Evolutionary conservation across 2,113 vertebrate genomes (phyloP).

Genomic region (Sinocyclocheilus rhinocerous): DNA sequence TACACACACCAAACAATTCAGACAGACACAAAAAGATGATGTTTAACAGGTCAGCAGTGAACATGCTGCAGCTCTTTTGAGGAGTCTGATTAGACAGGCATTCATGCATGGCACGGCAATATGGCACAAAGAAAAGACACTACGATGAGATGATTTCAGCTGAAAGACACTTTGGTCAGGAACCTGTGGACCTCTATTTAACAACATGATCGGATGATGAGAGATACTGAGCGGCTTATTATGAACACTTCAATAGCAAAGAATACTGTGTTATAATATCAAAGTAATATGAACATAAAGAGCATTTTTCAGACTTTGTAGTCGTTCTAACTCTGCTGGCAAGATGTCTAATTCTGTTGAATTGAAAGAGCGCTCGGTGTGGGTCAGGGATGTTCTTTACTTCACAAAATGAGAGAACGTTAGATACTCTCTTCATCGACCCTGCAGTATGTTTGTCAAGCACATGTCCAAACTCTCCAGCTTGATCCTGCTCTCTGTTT

Average conservation of each 20-base stretch:
- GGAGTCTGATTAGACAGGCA: constrained; percentile 75
- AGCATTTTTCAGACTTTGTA: background rate
- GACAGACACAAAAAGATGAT: constrained; percentile 54
- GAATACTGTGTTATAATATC: background rate
- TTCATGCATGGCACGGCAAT: constrained; percentile 73
- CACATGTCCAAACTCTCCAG: background rate
- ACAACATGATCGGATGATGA: constrained; percentile 56
- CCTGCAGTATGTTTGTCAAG: background rate
- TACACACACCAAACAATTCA: constrained; percentile 50
- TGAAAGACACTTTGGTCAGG: background rate
- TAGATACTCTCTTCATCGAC: background rate
- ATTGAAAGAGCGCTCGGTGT: background rate
- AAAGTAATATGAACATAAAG: background rate
- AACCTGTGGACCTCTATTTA: constrained; percentile 54
- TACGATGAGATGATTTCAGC: constrained; percentile 7
- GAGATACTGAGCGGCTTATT: constrained; percentile 19
- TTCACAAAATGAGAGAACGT: background rate
- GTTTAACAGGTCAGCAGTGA: constrained; percentile 68
- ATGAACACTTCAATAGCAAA: background rate
- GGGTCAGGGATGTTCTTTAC: background rate
- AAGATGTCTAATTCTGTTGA: background rate
- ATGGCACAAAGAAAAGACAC: constrained; percentile 64
- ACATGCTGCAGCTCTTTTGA: constrained; percentile 62
- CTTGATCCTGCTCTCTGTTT: background rate
- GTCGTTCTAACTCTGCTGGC: too few species aligned